A percentile compares a stretch with the other conserved stretches of the same genome.
These are phyloP conservation scores for Myodes glareolus DNA, from an alignment of 2,113 vertebrate genomes.

Conservation along the genomic window DNA sequence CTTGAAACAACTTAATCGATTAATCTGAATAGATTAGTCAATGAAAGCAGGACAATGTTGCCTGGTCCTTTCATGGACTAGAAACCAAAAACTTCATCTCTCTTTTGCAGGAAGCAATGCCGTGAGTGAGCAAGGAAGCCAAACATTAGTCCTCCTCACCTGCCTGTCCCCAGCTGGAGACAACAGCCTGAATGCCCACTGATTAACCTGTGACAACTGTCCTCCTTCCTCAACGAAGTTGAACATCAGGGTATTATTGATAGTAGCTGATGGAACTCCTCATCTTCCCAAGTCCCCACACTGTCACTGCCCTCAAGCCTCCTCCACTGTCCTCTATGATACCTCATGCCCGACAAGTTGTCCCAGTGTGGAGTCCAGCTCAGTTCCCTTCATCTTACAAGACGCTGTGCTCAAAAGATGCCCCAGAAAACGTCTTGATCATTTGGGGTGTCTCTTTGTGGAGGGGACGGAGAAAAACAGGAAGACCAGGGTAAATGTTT, in stretches of 20 bases:
- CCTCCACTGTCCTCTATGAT: not conserved
- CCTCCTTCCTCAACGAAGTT: not conserved
- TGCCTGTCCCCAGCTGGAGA: not conserved
- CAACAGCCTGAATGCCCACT: not conserved
- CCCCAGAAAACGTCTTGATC: not conserved
- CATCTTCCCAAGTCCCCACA: not conserved
- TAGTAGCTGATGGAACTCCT: not conserved
- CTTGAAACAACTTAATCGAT: not conserved
- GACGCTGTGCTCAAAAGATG: not conserved
- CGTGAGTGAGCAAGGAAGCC: not conserved
- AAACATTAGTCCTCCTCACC: not conserved
- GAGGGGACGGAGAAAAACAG: no score
- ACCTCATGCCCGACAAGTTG: not conserved
- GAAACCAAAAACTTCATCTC: not conserved
- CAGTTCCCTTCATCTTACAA: not conserved
- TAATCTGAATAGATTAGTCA: not conserved
- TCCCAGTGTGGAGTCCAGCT: fast-evolving
- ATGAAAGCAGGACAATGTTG: not conserved
- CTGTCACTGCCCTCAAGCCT: no score
- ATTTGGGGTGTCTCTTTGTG: not conserved
- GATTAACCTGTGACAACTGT: not conserved
- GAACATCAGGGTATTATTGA: not conserved
- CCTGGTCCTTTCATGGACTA: not conserved
- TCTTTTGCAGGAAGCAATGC: not conserved
- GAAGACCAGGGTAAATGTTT: not conserved